Evolutionary conservation across 1,140 invertebrate species (phyloP), one percentile per base, ranked within the genome.

Genomic region (Drosophila sp.): DNA sequence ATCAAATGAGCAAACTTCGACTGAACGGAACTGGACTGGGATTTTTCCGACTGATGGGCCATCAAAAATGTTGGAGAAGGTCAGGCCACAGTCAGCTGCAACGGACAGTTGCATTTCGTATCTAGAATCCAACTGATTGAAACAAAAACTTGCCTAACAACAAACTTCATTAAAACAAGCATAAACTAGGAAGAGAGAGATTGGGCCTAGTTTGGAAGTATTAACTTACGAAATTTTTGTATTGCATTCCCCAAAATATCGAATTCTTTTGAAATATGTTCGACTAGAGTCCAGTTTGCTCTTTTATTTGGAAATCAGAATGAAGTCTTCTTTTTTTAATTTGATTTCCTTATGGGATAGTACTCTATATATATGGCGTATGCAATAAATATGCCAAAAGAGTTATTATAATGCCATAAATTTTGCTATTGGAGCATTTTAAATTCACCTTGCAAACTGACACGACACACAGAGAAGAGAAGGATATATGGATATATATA

Each of bases 1-100:
- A 71, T 75, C 83, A 87, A 85, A 85, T 85, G 83, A 82, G 82
- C 79, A 76, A 72, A 73, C 65, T 62, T 50, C 44, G 44, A 69
- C 41, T 41, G 33, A 71, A 47, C 60, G 55, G 44, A n/a, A 44
- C n/a, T n/a, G 41, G 41, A 25, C 23, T 38, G 35, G 23, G 44
- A 50, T 50, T 23, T 50, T 25, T 50, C 2, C 2, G 44, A 50
- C 44, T 50, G 44, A 50, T 50, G 44, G 23, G 44, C 70, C 81
- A 86, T 81, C 81, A 78, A 85, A 77, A 85, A 41, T 72, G 78
- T 58, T 35, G 25, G 23, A 32, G 32, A 32, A 27, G 30, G 58
- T 58, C 54, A 76, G 73, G 55, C 66, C 65, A 64, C 82, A 75
- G 62, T 38, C 67, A 76, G 81, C 75, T 86, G 77, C 77, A 80